Evolutionary conservation across 2,113 vertebrate species (phyloP), one percentile per base, ranked within the genome.

Genomic region (Stigmatopora argus): DNA sequence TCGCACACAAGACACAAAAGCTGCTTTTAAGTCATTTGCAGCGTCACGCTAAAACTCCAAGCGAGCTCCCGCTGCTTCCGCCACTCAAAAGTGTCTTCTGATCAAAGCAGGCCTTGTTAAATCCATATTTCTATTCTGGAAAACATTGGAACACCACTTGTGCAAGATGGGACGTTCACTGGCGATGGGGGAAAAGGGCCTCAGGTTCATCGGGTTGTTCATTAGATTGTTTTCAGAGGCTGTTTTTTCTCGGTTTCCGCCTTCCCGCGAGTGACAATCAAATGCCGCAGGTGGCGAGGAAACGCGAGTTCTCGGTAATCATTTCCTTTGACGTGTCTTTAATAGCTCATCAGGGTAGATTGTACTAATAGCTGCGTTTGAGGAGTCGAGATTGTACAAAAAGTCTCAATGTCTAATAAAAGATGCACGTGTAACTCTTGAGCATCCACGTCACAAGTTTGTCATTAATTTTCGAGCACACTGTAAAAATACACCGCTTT

Each of bases 281-380:
- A 69, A 78, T 84, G 79, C 89, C 78, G 87, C 89, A 90, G 89
- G 90, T 90, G 89, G 88, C 65, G 71, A 84, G 83, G 89, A 91
- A 91, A 87, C 71, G 77, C 80, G 79, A 74, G 78, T 87, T 31
- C 85, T 86, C 83, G 74, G 84, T 84, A 90, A 91, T 90, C 86
- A 90, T 90, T 83, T 85, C 88, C 70, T 87, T 89, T 88, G 86
- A 90, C 84, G 78, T 79, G 78, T 31, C 80, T 78, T 82, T 87
- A 90, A 92, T 91, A 83, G 90, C 89, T 90, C 89, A 92, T 91
- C 90, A 90, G 84, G 75, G 76, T 73, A 86, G 89, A 91, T 90
- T 89, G 89, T 89, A 72, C 85, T 89, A 89, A 89, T 89, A 89
- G 90, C 79, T 85, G 86, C 83, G 86, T 86, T 83, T 78, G 73